Evolutionary conservation across 2,888 invertebrate genomes (phyloP), one percentile per base, ranked within the genome.

Genomic region (Machimus rusticus): DNA sequence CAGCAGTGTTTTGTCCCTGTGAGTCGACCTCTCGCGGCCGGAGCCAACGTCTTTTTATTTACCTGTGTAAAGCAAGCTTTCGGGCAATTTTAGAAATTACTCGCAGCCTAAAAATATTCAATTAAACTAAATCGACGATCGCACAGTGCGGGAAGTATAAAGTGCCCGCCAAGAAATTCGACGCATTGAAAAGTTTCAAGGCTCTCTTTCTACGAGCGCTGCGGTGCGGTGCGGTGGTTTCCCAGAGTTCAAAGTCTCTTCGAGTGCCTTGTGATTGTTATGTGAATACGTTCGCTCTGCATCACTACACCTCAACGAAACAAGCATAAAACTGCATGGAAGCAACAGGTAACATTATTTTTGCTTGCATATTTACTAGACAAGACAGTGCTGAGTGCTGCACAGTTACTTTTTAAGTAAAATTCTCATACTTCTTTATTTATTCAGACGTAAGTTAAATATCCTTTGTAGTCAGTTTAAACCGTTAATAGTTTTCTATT

Each of bases 51-150:
- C 39, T 84, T 66, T 84, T 57, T 34, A 55, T 66, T 84, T 84
- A 84, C 55, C 55, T 55, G 34, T 43, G 51, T 66, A 66, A 43
- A 57, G 34, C 31, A 84, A 84, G 51, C 39, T 84, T 31, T 66
- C 66, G 66, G 23, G 28, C 3, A 39, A 4, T 37, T 39, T 57
- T 84, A 34, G 14, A 84, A 46, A 84, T 66, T 39, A 84, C 39
- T 39, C 51, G 4, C 3, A 12, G 82, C 82, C 82, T 66, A n/a
- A 57, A 37, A 66, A 39, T 84, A 84, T 84, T 57, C 82, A 84
- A 84, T 84, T 37, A 34, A 28, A 34, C 46, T 23, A 55, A 84
- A 31, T 51, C 5, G 14, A n/a, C 31, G 51, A 79, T 51, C 28
- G 16, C 9, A 79, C 79, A 79, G 51, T 79, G 51, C 6, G 31